These are phyloP conservation scores for Pachyramphus minor DNA, from an alignment of 2,113 vertebrate species.

Conservation along the genomic window DNA sequence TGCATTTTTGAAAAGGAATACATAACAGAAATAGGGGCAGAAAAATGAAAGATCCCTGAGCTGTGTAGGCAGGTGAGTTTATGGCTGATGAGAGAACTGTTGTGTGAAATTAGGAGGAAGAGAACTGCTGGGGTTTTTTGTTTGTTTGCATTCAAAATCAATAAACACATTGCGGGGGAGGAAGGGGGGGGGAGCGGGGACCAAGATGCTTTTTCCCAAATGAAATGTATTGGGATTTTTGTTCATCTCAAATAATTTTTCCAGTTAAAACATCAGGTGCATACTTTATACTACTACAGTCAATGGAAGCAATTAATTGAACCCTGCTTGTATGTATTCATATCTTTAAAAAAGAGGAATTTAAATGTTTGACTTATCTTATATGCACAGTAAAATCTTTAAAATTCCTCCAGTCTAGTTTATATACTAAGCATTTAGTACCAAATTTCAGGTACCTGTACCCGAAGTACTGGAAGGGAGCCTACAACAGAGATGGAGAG, in stretches of 20 bases:
- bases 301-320: background rate
- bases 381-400: background rate
- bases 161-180: fast-evolving
- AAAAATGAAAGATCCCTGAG: background rate
- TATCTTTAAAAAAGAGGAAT: background rate
- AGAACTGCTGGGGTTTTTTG: background rate
- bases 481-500: background rate
- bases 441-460: background rate
- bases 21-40: background rate
- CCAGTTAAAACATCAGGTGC: background rate
- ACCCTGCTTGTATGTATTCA: background rate
- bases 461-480: fast-evolving
- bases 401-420: background rate
- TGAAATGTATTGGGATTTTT: background rate
- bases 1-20: background rate
- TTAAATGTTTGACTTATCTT: background rate
- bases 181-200: no score
- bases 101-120: background rate
- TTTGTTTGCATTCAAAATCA: background rate
- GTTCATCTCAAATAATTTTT: background rate
- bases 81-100: background rate
- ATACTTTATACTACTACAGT: background rate
- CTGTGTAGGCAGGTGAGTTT: background rate
- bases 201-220: background rate
- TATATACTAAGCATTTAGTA: background rate